A percentile compares a stretch with the other conserved stretches of the same genome.
Evolutionary conservation across 1,140 invertebrate species (phyloP).

Genomic region (Bombus balteatus): DNA sequence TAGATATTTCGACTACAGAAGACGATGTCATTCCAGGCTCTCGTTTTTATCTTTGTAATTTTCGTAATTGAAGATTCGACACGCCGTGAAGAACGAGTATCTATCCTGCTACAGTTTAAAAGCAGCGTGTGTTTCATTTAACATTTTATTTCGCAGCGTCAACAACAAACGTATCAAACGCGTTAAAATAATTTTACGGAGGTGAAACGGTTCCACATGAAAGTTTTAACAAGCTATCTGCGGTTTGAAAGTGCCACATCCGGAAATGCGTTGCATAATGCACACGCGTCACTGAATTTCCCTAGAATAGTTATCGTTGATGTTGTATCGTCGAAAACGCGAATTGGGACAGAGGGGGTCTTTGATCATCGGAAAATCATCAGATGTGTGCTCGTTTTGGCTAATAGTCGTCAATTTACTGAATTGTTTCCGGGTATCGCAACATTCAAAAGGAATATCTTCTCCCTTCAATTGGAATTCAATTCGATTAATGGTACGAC

Average conservation of each 20-base stretch:
- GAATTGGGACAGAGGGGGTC: neutral
- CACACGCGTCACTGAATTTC: neutral
- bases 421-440: neutral
- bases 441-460: no score
- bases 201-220: neutral
- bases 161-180: neutral
- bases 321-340: neutral
- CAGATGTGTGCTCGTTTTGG: neutral
- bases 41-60: no score
- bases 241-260: neutral
- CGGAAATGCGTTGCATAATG: neutral
- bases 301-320: neutral
- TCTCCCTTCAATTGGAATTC: no score
- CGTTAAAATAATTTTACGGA: neutral
- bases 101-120: no score
- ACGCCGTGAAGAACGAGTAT: no score
- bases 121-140: no score
- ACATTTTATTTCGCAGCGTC: no score
- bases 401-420: neutral
- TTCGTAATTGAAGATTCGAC: no score
- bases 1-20: no score
- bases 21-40: no score
- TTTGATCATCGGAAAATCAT: conserved; percentile 38
- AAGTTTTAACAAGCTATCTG: conserved; percentile 40
- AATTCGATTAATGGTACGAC: no score